These are phyloP conservation scores for Austrofundulus limnaeus DNA, from an alignment of 2,113 vertebrate genomes.

Conservation along the genomic window DNA sequence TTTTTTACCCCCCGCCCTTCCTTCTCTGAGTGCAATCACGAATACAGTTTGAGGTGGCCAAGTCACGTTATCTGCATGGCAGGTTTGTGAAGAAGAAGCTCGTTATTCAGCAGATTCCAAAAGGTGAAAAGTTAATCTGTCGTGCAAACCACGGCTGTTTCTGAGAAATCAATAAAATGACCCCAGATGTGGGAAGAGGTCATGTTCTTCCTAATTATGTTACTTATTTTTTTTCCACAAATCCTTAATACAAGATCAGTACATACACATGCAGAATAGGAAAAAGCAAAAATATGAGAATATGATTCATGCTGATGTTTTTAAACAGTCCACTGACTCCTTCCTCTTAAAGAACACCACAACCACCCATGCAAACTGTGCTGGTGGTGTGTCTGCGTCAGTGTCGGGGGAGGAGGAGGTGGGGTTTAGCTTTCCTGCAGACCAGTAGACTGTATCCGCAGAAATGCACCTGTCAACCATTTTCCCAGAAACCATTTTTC, in stretches of 20 bases:
- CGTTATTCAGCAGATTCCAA: constrained; percentile 9
- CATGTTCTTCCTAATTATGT: constrained; percentile 27
- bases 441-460: not conserved
- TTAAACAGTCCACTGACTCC: not conserved
- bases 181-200: constrained; percentile 45
- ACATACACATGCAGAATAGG: too few species aligned
- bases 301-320: not conserved
- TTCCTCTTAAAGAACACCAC: constrained; percentile 15
- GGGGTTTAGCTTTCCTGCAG: not conserved
- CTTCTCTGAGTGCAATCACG: constrained; percentile 22
- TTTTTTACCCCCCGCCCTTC: constrained; percentile 8
- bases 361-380: constrained; percentile 6
- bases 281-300: too few species aligned
- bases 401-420: not conserved
- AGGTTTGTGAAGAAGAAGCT: not conserved
- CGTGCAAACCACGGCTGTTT: not conserved
- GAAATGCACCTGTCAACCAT: not conserved
- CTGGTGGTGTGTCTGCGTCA: not conserved
- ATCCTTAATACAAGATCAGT: constrained; percentile 1
- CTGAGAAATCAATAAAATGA: constrained; percentile 21
- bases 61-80: constrained; percentile 13
- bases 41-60: constrained; percentile 11
- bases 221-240: constrained; percentile 27
- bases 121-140: constrained; percentile 6
- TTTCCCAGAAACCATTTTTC: not conserved